Conservation (phyloP, 2,797 vertebrate genomes). For the Pygocentrus nattereri region DNA sequence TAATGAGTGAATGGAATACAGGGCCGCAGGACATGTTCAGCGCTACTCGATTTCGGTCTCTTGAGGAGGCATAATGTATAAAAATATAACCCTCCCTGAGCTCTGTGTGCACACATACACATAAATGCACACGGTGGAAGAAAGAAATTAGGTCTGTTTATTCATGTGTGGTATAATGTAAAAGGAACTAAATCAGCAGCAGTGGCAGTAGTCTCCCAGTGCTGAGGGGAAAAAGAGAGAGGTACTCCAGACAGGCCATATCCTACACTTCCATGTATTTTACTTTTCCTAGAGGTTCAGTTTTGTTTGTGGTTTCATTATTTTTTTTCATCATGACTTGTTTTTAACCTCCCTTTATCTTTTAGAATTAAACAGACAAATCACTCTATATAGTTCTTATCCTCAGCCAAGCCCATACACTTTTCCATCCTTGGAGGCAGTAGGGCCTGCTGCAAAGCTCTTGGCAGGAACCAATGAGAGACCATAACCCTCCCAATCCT, state of each 20-base stretch:
- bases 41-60: neutral
- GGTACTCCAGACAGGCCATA: neutral
- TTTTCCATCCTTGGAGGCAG: too few relatives aligned
- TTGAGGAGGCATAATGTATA: neutral
- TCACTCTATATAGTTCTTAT: too few relatives aligned
- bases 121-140: neutral
- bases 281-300: neutral
- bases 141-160: constrained; percentile 68
- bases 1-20: neutral
- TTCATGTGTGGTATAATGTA: constrained; percentile 71
- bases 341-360: too few relatives aligned
- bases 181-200: constrained; percentile 73
- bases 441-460: too few relatives aligned
- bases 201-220: neutral
- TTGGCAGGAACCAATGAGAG: too few relatives aligned
- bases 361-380: too few relatives aligned
- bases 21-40: neutral
- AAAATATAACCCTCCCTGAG: neutral
- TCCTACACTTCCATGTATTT: neutral
- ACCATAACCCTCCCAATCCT: too few relatives aligned
- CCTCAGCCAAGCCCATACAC: too few relatives aligned
- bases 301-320: neutral
- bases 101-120: neutral
- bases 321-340: too few relatives aligned
- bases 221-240: neutral